Evolutionary conservation across 1,140 invertebrate genomes (phyloP).

Genomic region (Tenebrio molitor): DNA sequence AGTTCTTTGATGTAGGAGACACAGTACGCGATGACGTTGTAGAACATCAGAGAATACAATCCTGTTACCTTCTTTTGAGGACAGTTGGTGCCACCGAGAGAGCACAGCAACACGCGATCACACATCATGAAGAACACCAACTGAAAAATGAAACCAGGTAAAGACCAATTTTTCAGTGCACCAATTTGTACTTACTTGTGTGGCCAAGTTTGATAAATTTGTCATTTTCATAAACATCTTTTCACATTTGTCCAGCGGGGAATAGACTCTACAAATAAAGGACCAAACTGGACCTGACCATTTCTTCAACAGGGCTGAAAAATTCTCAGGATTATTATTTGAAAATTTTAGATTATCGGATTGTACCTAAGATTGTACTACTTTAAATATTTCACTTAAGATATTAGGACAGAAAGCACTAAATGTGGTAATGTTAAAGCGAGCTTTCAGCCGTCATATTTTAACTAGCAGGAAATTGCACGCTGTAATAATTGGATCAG

Average conservation of each 20-base stretch:
- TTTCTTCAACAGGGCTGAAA: constrained; percentile 68
- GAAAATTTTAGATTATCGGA: constrained; percentile 41
- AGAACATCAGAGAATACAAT: constrained; percentile 85
- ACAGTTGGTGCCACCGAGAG: constrained; percentile 65
- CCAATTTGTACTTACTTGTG: constrained; percentile 77
- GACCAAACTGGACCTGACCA: constrained; percentile 68
- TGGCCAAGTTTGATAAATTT: constrained; percentile 76
- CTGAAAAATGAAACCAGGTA: no score
- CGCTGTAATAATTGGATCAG: no score
- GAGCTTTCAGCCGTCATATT: no score
- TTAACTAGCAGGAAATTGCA: background rate
- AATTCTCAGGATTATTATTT: constrained; percentile 48
- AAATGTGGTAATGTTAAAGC: no score
- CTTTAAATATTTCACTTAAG: no score
- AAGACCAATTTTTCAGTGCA: no score
- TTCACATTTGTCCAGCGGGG: constrained; percentile 74
- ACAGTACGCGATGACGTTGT: constrained; percentile 84
- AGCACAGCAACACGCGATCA: constrained; percentile 70
- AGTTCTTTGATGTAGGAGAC: constrained; percentile 81
- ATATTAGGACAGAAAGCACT: no score
- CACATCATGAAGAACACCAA: constrained; percentile 80
- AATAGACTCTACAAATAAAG: constrained; percentile 69
- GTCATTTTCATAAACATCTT: constrained; percentile 75
- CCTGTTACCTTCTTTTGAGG: constrained; percentile 75
- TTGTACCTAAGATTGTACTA: constrained; percentile 1